Conservation (phyloP, 1,140 invertebrate species). For the Camponotus floridanus region DNA sequence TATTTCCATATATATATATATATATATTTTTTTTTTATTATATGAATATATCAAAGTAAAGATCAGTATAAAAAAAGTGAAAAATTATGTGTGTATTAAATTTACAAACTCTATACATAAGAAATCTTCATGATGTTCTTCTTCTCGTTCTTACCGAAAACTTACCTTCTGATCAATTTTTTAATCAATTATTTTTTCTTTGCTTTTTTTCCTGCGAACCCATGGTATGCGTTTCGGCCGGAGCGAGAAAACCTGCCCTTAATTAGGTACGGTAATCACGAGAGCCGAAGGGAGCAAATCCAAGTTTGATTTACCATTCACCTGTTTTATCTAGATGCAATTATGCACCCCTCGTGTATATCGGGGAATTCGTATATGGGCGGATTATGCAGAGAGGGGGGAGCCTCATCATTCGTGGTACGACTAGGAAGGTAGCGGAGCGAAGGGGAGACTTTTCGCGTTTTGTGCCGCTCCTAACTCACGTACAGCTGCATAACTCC, state of each 20-base stretch:
- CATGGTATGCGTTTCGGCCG: background rate
- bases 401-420: constrained; percentile 61
- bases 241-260: constrained; percentile 48
- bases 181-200: constrained; percentile 4
- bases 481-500: constrained; percentile 75
- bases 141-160: background rate
- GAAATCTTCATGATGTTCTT: constrained; percentile 1
- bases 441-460: constrained; percentile 65
- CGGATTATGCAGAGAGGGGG: constrained; percentile 69
- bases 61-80: background rate
- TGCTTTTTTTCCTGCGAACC: background rate
- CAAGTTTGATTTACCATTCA: constrained; percentile 79
- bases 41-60: background rate
- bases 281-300: constrained; percentile 70
- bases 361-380: constrained; percentile 70
- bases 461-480: constrained; percentile 64
- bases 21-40: too few species aligned
- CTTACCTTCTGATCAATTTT: constrained; percentile 10
- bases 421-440: background rate
- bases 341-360: constrained; percentile 78
- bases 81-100: background rate
- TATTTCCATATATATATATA: background rate
- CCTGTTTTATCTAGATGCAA: constrained; percentile 80
- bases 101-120: background rate
- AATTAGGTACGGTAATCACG: constrained; percentile 74